Base-by-base conservation (phyloP, 2,113 vertebrate species). In the Carollia perspicillata region DNA sequence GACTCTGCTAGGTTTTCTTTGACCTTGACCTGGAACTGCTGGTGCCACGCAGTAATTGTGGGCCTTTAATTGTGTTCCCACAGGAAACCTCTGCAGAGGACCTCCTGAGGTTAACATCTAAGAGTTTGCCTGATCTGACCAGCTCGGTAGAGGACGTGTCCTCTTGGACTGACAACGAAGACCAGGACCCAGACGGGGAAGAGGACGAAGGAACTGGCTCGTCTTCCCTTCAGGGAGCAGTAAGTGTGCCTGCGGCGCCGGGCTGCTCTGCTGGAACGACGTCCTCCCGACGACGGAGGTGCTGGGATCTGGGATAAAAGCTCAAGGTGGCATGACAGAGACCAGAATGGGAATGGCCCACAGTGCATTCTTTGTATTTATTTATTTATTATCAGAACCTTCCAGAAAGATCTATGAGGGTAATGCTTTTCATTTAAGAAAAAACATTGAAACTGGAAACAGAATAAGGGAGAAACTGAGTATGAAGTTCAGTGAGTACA, bases 61-160 rank as follows among this genome's bases (percentile, higher is more conserved):
- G 72, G 26, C 47, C 37, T 96, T 84, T 81, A 5, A 60, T 42
- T 97, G 37, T 96, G 37, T 96, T 63, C 95, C 90, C 40, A 9
- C 92, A 99, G 99, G 99, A 99, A 84, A 98, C 97, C 95, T 99
- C 98, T 5, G 98, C 98, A 1, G 98, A 99, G 23, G 99, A 99
- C 94, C 99, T 99, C 71, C 98, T 99, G 95, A 99, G 98, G 93
- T 99, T 99, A 77, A 99, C 99, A 1, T 99, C 99, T 65, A 99
- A 99, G 98, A 99, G 99, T 98, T 98, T 99, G 92, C 99, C 99
- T 18, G 99, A 99, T 97, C 98, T 99, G 89, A 98, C 99, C 96
- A 99, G 99, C 97, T 99, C 99, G 35, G 98, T 98, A 65, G 98
- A 99, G 96, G 98, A 98, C 60, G 93, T 97, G 37, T 96, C 97